Conservation (phyloP, 2,113 vertebrate genomes). For the Aptenodytes patagonicus region DNA sequence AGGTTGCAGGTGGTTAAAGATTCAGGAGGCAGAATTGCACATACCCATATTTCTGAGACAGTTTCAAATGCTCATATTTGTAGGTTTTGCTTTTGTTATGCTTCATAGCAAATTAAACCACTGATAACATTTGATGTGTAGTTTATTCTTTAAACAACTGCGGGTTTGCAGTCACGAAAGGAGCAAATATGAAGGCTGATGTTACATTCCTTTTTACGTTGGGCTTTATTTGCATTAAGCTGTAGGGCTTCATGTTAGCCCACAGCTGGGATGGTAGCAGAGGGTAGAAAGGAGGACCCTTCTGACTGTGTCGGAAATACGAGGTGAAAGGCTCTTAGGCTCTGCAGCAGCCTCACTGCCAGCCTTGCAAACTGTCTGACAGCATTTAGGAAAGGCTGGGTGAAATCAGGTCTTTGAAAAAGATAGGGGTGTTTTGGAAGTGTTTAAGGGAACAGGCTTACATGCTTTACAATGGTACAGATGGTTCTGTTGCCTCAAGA, state of each 20-base stretch:
- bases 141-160: background rate
- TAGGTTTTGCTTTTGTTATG: background rate
- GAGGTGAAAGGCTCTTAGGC: background rate
- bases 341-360: background rate
- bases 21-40: background rate
- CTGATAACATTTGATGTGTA: background rate
- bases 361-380: background rate
- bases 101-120: background rate
- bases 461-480: fast-evolving
- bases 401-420: background rate
- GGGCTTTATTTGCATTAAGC: background rate
- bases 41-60: background rate
- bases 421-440: fast-evolving
- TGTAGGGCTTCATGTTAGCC: background rate
- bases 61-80: background rate
- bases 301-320: fast-evolving
- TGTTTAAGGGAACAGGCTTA: background rate
- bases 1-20: background rate
- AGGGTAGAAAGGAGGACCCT: background rate
- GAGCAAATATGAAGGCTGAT: background rate
- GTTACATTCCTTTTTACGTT: background rate
- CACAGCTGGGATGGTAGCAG: background rate
- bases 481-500: background rate
- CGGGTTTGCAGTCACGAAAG: background rate
- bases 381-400: background rate